Evolutionary conservation across 2,113 vertebrate species (phyloP).

Genomic region (Poeciliopsis prolifica): DNA sequence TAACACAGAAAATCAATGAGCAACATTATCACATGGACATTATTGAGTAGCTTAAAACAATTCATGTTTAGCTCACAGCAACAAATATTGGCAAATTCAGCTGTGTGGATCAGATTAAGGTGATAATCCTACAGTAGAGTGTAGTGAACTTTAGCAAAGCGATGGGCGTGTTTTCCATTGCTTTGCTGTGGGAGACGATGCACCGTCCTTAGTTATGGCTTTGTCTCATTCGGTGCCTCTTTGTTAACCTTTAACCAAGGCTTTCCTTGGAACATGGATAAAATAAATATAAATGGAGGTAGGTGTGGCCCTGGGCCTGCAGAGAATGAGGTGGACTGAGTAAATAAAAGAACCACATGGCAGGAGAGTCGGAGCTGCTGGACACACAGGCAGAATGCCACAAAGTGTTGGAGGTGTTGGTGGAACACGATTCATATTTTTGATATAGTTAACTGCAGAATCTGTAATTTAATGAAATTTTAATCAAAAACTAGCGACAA

Average conservation of each 20-base stretch:
- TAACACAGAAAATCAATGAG: no score
- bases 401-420: neutral
- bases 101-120: no score
- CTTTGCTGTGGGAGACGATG: conserved; percentile 7
- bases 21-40: no score
- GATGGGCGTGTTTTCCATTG: conserved; percentile 14
- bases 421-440: no score
- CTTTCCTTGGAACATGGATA: conserved; percentile 29
- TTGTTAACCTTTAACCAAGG: conserved; percentile 64
- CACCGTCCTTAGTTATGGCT: conserved; percentile 12
- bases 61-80: no score
- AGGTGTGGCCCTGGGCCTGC: conserved; percentile 44
- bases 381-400: neutral
- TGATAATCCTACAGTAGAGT: no score
- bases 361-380: neutral
- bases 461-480: no score
- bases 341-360: neutral
- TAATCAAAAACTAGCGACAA: no score
- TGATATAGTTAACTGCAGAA: no score
- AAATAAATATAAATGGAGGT: conserved; percentile 11
- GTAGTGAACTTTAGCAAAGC: no score
- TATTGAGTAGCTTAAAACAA: no score
- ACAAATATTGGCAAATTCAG: no score
- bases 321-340: neutral
- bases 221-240: conserved; percentile 8